Conservation (phyloP, 2,888 invertebrate genomes). For the Galeopsomyia nigrocyanea region DNA sequence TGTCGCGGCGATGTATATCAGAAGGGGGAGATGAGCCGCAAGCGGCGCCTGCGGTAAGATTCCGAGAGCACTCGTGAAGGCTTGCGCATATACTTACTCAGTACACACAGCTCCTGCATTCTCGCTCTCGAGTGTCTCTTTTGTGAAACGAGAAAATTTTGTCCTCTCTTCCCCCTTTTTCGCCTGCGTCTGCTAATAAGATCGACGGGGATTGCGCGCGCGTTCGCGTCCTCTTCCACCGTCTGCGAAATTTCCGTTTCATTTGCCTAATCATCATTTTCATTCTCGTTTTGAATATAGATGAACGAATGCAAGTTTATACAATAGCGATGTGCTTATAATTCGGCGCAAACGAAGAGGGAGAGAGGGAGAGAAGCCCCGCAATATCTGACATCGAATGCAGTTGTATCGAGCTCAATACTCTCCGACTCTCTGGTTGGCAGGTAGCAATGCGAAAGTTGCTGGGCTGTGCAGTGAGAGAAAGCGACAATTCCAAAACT, state of each 20-base stretch:
- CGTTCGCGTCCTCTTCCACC: not conserved
- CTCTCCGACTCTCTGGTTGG: conserved; percentile 17
- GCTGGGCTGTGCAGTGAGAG: conserved; percentile 45
- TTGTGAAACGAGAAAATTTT: conserved; percentile 54
- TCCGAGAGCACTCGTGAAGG: conserved; percentile 61
- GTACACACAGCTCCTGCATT: conserved; percentile 55
- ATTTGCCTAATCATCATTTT: conserved; percentile 17
- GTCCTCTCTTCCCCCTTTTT: conserved; percentile 44
- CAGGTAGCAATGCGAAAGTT: conserved; percentile 43
- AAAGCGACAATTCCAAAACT: conserved; percentile 63
- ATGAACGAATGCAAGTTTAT: not conserved
- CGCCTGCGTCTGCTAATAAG: conserved; percentile 50
- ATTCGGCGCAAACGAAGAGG: not conserved
- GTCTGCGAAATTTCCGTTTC: conserved; percentile 14
- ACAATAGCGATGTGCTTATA: not conserved
- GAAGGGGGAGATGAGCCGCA: conserved; percentile 54
- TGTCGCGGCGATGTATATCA: conserved; percentile 45
- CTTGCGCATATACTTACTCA: conserved; percentile 63
- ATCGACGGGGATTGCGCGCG: conserved; percentile 45
- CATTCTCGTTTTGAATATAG: conserved; percentile 2
- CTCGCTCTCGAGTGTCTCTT: conserved; percentile 40
- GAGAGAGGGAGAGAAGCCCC: not conserved
- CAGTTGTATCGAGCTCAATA: not conserved
- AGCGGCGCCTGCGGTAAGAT: conserved; percentile 64
- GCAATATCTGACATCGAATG: conserved; percentile 23